A percentile compares a stretch with the other conserved stretches of the same genome.
Evolutionary conservation across 2,797 vertebrate species (phyloP).

Genomic region (Arctocebus calabarensis): DNA sequence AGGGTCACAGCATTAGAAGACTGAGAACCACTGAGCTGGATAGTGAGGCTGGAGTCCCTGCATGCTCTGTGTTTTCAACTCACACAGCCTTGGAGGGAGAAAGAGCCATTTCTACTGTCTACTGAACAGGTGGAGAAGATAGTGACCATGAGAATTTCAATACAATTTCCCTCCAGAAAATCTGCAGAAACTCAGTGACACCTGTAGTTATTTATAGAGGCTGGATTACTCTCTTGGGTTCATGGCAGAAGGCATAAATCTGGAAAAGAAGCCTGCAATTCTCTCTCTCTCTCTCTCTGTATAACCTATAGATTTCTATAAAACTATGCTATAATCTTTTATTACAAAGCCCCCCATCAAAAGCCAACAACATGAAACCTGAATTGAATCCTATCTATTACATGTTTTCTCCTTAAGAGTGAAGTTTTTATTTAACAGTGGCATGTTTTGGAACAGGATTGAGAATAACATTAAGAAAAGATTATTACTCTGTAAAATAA

Average conservation of each 20-base stretch:
- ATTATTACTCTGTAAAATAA: constrained; percentile 61
- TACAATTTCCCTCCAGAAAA: not conserved
- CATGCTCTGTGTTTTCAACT: not conserved
- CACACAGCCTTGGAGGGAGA: not conserved
- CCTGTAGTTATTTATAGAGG: not conserved
- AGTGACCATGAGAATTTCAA: not conserved
- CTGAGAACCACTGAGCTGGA: too few species aligned
- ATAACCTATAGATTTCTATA: constrained; percentile 1
- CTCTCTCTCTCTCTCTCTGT: not conserved
- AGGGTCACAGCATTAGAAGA: too few species aligned
- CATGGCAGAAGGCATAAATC: not conserved
- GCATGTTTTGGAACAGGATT: constrained; percentile 15
- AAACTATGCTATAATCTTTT: not conserved
- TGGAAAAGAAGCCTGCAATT: not conserved
- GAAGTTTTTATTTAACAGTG: constrained; percentile 56
- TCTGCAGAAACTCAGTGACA: not conserved
- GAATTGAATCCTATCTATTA: not conserved
- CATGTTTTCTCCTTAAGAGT: constrained; percentile 39
- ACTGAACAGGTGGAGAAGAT: not conserved
- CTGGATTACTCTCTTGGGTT: not conserved
- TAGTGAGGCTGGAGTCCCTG: not conserved
- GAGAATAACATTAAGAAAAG: constrained; percentile 54
- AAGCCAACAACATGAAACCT: not conserved
- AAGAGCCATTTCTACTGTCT: not conserved
- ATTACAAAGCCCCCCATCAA: not conserved